Evolutionary conservation across 2,888 invertebrate genomes (phyloP).

Genomic region (Eupithecia pulchellata): DNA sequence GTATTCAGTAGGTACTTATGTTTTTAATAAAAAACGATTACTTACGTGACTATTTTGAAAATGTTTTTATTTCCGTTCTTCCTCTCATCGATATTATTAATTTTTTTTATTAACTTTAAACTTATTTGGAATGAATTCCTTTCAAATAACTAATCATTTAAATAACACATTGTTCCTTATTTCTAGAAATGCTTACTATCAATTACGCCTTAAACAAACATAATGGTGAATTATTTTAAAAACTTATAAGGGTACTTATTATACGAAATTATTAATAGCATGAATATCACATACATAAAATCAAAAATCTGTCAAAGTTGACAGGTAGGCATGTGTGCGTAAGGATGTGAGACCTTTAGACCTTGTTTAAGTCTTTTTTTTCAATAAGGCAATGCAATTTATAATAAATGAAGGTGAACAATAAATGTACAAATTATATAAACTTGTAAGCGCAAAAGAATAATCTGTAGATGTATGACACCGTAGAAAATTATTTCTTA

Average conservation of each 20-base stretch:
- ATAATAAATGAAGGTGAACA: not conserved
- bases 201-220: slow-evolving; percentile 16
- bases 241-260: not conserved
- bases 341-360: too few relatives aligned
- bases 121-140: slow-evolving; percentile 36
- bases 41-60: not conserved
- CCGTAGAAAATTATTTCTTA: not conserved
- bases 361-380: not conserved
- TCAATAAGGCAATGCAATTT: not conserved
- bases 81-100: slow-evolving; percentile 8
- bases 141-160: slow-evolving; percentile 18
- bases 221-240: slow-evolving; percentile 3
- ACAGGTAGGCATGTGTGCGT: not conserved
- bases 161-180: slow-evolving; percentile 23
- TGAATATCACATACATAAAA: not conserved
- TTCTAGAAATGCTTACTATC: slow-evolving; percentile 28
- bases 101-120: slow-evolving; percentile 11
- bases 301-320: not conserved
- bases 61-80: slow-evolving; percentile 9
- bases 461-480: not conserved
- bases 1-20: not conserved
- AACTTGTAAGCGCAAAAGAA: not conserved
- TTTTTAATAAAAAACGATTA: not conserved
- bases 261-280: not conserved
- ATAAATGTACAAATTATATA: not conserved